Percentiles rank a stretch among this genome's conserved stretches.
These are phyloP conservation scores for Shinisaurus crocodilurus DNA, from an alignment of 2,113 vertebrate genomes.

Conservation along the genomic window DNA sequence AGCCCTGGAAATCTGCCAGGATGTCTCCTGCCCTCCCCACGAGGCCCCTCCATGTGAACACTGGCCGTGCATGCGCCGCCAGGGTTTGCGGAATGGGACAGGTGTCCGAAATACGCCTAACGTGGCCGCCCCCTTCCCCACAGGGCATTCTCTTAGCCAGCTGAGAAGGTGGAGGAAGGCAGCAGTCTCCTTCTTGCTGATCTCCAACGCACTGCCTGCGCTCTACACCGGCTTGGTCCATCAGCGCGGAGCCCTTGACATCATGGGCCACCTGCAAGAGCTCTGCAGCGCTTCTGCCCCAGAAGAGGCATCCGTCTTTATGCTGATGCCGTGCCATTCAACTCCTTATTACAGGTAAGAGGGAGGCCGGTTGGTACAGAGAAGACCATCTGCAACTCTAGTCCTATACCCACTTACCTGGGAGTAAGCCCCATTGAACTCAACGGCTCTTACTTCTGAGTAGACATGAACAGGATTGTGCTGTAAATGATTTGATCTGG, in stretches of 20 bases:
- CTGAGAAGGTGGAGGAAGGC: conserved; percentile 83
- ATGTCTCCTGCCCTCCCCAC: background rate
- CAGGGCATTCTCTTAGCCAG: conserved; percentile 86
- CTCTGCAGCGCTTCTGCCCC: conserved; percentile 71
- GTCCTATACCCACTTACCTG: too few relatives aligned
- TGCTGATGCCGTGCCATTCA: conserved; percentile 97
- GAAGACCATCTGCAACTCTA: too few relatives aligned
- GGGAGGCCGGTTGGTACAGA: background rate
- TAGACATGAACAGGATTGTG: background rate
- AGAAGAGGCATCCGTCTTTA: conserved; percentile 77
- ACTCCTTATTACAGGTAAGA: conserved; percentile 94
- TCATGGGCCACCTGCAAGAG: conserved; percentile 85
- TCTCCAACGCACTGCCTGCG: conserved; percentile 82
- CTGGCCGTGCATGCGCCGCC: too few relatives aligned
- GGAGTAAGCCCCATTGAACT: too few relatives aligned
- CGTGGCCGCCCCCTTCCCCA: background rate
- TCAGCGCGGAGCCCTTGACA: conserved; percentile 92
- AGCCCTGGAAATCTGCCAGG: too few relatives aligned
- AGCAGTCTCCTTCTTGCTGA: conserved; percentile 78
- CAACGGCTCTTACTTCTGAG: too few relatives aligned
- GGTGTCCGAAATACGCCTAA: background rate
- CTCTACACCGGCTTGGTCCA: conserved; percentile 93
- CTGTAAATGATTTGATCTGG: background rate
- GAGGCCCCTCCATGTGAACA: background rate
- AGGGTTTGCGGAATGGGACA: background rate